These are phyloP conservation scores for Corythoichthys haematopterus DNA, from an alignment of 2,113 vertebrate genomes.

Conservation along the genomic window DNA sequence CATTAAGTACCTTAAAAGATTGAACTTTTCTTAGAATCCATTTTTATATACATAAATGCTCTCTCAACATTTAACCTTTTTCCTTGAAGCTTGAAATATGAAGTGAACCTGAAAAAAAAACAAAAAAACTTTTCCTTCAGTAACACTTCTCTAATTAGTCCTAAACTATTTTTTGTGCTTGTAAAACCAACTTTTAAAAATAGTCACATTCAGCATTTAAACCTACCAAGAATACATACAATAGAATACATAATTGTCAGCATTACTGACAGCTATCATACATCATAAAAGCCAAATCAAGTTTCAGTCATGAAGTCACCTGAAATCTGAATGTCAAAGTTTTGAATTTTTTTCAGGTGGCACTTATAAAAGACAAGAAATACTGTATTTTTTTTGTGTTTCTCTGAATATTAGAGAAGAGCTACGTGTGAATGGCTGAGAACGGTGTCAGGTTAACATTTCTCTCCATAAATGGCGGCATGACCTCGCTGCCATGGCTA, in stretches of 20 bases:
- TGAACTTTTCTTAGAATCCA: too few species aligned
- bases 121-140: neutral
- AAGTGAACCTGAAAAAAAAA: too few species aligned
- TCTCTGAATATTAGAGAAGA: constrained; percentile 5
- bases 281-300: neutral
- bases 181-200: neutral
- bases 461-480: constrained; percentile 64
- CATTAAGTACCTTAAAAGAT: too few species aligned
- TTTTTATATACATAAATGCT: too few species aligned
- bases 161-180: neutral
- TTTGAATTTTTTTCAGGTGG: neutral
- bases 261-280: neutral
- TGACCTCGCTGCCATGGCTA: constrained; percentile 61
- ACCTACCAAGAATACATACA: neutral
- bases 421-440: constrained; percentile 14
- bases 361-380: neutral
- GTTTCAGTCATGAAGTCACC: too few species aligned
- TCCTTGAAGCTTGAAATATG: too few species aligned
- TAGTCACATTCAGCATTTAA: neutral
- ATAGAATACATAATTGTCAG: neutral
- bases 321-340: neutral
- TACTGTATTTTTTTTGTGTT: neutral
- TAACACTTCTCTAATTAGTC: neutral
- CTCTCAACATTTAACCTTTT: too few species aligned
- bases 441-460: constrained; percentile 64